phyloP scores from a whole-genome alignment of 2,797 vertebrate genomes.

The Arrhamphus sclerolepis region DNA sequence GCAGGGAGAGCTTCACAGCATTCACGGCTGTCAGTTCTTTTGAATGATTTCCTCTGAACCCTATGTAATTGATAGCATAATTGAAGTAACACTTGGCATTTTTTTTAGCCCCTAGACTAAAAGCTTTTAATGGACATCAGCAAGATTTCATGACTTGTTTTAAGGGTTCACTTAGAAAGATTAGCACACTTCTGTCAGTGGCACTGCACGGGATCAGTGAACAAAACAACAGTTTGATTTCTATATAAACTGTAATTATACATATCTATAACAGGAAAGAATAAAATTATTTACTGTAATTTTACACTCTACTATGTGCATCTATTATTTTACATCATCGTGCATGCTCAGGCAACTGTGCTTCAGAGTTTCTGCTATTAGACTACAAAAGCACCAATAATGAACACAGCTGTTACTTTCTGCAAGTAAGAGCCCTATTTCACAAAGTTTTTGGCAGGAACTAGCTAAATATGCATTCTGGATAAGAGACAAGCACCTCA shows the following conservation, averaged over 20 bases:
- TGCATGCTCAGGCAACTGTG: slow-evolving; percentile 23
- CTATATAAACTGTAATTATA: slow-evolving; percentile 1
- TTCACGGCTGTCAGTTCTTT: slow-evolving; percentile 37
- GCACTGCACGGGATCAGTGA: slow-evolving; percentile 2
- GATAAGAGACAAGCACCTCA: slow-evolving; percentile 35
- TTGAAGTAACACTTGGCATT: slow-evolving; percentile 61
- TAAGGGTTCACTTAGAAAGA: slow-evolving; percentile 40
- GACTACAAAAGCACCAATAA: slow-evolving; percentile 38
- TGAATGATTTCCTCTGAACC: slow-evolving; percentile 46
- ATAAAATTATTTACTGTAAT: slow-evolving; percentile 1
- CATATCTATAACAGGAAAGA: slow-evolving; percentile 7
- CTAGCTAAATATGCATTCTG: slow-evolving; percentile 38
- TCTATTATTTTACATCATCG: slow-evolving; percentile 1
- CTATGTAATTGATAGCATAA: slow-evolving; percentile 70
- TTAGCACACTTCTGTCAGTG: slow-evolving; percentile 15
- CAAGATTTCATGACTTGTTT: slow-evolving; percentile 32
- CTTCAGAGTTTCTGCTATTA: slow-evolving; percentile 55
- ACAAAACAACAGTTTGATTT: slow-evolving; percentile 17
- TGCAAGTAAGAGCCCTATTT: slow-evolving; percentile 31
- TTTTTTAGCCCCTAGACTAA: slow-evolving; percentile 60
- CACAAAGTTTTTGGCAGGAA: slow-evolving; percentile 39
- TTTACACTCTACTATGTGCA: neutral
- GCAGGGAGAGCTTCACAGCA: slow-evolving; percentile 14
- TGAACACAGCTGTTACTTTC: slow-evolving; percentile 27
- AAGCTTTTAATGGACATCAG: slow-evolving; percentile 54